These are phyloP conservation scores for Microtus ochrogaster DNA, from an alignment of 2,113 vertebrate species.

Conservation along the genomic window DNA sequence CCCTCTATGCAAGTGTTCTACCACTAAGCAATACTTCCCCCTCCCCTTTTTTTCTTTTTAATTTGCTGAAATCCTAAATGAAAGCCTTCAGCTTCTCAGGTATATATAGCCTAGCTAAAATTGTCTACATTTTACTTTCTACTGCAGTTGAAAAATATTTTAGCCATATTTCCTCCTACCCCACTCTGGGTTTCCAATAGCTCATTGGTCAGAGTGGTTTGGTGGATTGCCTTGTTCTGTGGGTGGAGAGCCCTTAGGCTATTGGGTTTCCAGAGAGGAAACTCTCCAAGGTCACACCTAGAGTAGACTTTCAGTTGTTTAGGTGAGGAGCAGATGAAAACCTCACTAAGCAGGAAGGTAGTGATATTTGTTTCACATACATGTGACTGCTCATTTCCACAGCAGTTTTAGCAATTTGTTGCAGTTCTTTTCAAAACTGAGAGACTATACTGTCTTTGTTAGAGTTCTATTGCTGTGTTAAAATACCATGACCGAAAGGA, in stretches of 20 bases:
- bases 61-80: constrained; percentile 18
- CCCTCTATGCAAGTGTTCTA: background rate
- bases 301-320: background rate
- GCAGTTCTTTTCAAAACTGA: background rate
- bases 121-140: background rate
- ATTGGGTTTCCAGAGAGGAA: background rate
- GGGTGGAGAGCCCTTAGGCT: background rate
- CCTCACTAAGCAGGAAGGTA: background rate
- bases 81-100: background rate
- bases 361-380: background rate
- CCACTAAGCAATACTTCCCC: background rate
- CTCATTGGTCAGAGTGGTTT: background rate
- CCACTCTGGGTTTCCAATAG: background rate
- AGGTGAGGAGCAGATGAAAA: background rate
- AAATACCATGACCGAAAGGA: background rate
- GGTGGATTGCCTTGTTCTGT: background rate
- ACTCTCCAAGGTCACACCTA: background rate
- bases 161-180: background rate
- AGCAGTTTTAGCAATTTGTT: background rate
- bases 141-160: background rate
- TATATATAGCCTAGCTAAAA: constrained; percentile 14
- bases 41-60: background rate
- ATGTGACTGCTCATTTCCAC: background rate
- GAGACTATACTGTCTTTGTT: background rate
- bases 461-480: background rate